These are phyloP conservation scores for Vulpes ferrilata DNA, from an alignment of 2,113 vertebrate species.

Conservation along the genomic window DNA sequence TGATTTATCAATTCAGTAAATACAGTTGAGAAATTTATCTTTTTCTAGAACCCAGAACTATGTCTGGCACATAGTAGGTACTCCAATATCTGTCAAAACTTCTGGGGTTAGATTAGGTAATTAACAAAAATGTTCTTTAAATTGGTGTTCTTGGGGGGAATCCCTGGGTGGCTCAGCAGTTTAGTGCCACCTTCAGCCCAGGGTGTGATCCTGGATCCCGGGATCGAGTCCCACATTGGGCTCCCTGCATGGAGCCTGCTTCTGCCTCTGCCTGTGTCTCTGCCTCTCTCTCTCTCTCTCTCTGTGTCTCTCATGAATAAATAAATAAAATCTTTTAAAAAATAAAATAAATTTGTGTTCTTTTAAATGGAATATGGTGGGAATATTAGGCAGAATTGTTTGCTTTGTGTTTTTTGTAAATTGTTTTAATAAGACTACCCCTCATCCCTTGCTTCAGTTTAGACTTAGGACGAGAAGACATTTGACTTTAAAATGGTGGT, in stretches of 20 bases:
- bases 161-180: no score
- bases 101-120: constrained; percentile 28
- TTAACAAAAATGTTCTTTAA: not conserved
- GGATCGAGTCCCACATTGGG: no score
- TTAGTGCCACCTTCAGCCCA: no score
- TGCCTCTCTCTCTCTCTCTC: no score
- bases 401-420: not conserved
- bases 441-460: constrained; percentile 15
- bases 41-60: constrained; percentile 9
- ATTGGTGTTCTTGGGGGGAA: no score
- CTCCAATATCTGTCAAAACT: constrained; percentile 40
- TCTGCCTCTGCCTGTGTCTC: no score
- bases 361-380: constrained; percentile 24
- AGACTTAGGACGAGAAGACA: constrained; percentile 15
- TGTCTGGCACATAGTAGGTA: constrained; percentile 51
- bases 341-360: not conserved
- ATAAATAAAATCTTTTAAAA: no score
- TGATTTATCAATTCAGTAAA: constrained; percentile 58
- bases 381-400: constrained; percentile 40
- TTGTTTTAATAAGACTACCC: constrained; percentile 25
- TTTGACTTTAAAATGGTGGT: constrained; percentile 43
- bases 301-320: no score
- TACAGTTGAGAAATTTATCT: constrained; percentile 4
- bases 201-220: no score
- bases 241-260: no score